Evolutionary conservation across 2,888 invertebrate genomes (phyloP), one percentile per base, ranked within the genome.

Genomic region (Emesis furor): DNA sequence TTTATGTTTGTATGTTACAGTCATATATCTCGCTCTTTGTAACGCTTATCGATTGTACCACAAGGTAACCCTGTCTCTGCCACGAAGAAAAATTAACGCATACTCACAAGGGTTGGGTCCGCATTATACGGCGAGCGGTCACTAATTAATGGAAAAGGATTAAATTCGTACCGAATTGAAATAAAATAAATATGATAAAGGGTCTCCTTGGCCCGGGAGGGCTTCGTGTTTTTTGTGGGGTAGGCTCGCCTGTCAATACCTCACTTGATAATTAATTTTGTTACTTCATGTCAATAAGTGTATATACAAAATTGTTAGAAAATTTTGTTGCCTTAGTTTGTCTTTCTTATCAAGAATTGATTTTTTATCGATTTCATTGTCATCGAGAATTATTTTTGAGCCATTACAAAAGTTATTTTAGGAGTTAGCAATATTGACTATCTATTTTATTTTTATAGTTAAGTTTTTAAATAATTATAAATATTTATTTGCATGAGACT

Each of bases 111-210:
- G 92, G 91, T 92, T 91, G 92, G 93, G 93, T 94, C 95, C 94
- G 93, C 94, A 94, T 95, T 94, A 94, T 89, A 90, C 92, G 91
- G 90, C 92, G 93, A 93, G 93, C 95, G 95, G 95, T 95, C 96
- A 96, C 96, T 96, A 96, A 96, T 96, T 96, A 96, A 96, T 96
- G 96, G 96, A 96, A 96, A 96, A 96, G 96, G 96, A 96, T 96
- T 96, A 96, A 96, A 96, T 96, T 96, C 94, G 95, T 94, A 93
- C 94, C 91, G 95, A 96, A 96, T 96, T 95, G 96, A 96, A 96
- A 96, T 96, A 96, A 96, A 96, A 96, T 96, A 96, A 96, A 96
- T 96, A 96, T 96, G 96, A 96, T 95, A 94, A 95, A 94, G 95
- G 94, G 92, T 90, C 93, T 93, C 92, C 94, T 94, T 94, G 92